phyloP scores from a whole-genome alignment of 2,797 vertebrate genomes.

The Novumbra hubbsi region DNA sequence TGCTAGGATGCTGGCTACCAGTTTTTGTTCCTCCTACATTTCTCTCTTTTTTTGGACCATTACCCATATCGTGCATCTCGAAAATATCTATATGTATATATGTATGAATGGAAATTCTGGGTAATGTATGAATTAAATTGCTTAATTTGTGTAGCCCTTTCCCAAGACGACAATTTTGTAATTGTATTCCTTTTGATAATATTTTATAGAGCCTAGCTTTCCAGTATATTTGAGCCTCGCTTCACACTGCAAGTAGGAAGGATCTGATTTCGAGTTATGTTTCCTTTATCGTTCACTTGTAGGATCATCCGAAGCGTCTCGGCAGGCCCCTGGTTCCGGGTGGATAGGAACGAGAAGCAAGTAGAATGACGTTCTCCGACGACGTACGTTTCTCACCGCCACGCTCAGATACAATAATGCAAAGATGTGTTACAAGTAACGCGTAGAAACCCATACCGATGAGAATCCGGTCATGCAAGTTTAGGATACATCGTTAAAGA shows the following conservation, averaged over 20 bases:
- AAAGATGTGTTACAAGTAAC: constrained; percentile 68
- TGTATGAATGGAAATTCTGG: background rate
- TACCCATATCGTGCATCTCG: constrained; percentile 82
- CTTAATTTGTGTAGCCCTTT: no score
- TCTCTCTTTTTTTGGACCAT: constrained; percentile 79
- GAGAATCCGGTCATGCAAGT: background rate
- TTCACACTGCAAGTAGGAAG: background rate
- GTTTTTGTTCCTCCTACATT: constrained; percentile 79
- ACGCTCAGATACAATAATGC: constrained; percentile 75
- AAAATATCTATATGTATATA: constrained; percentile 75
- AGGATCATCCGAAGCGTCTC: constrained; percentile 82
- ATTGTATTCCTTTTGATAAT: background rate
- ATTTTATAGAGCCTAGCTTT: background rate
- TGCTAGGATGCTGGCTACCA: constrained; percentile 82
- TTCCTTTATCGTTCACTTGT: constrained; percentile 66
- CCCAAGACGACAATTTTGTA: no score
- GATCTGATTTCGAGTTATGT: no score
- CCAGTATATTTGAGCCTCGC: background rate
- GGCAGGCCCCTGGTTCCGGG: constrained; percentile 83
- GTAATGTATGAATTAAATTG: background rate
- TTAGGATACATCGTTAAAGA: background rate
- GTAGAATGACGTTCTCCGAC: constrained; percentile 70
- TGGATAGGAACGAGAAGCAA: constrained; percentile 71
- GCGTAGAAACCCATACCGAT: constrained; percentile 71
- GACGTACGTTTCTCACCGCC: constrained; percentile 75